A percentile compares a stretch with the other conserved stretches of the same genome.
phyloP scores from a whole-genome alignment of 2,888 invertebrate genomes.

The Monopis laevigella region DNA sequence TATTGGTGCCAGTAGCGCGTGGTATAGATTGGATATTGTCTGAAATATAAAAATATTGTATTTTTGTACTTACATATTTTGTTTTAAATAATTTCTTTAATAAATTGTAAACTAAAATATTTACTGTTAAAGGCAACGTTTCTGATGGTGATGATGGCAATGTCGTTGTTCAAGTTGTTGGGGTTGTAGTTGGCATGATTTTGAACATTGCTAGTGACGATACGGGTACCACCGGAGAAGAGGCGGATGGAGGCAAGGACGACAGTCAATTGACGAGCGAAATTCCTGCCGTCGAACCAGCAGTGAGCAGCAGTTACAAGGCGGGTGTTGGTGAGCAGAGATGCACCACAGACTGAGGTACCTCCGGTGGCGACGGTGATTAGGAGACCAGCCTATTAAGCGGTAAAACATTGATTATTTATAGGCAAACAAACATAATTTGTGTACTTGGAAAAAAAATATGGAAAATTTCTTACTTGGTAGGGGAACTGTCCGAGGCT shows the following conservation, averaged over 20 bases:
- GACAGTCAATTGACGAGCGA: slow-evolving; percentile 5
- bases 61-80: background rate
- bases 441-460: too few relatives aligned
- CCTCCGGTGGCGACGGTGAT: slow-evolving; percentile 20
- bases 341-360: slow-evolving; percentile 18
- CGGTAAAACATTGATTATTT: too few relatives aligned
- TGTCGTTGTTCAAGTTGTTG: slow-evolving; percentile 10
- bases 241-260: slow-evolving; percentile 9
- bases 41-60: slow-evolving; percentile 5
- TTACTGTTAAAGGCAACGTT: slow-evolving; percentile 3
- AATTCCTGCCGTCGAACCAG: slow-evolving; percentile 15
- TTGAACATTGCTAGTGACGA: slow-evolving; percentile 2
- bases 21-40: slow-evolving; percentile 12
- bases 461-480: too few relatives aligned
- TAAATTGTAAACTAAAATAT: background rate
- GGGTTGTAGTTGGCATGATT: slow-evolving; percentile 11
- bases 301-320: slow-evolving; percentile 21
- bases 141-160: slow-evolving; percentile 8
- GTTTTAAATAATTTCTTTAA: background rate
- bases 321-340: slow-evolving; percentile 18
- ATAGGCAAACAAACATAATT: too few relatives aligned
- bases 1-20: slow-evolving; percentile 8
- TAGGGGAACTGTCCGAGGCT: slow-evolving; percentile 23
- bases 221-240: slow-evolving; percentile 10
- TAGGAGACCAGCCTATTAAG: slow-evolving; percentile 28